Percentiles rank a stretch among this genome's conserved stretches.
Evolutionary conservation across 2,797 vertebrate species (phyloP).

Genomic region (Mallotus villosus): DNA sequence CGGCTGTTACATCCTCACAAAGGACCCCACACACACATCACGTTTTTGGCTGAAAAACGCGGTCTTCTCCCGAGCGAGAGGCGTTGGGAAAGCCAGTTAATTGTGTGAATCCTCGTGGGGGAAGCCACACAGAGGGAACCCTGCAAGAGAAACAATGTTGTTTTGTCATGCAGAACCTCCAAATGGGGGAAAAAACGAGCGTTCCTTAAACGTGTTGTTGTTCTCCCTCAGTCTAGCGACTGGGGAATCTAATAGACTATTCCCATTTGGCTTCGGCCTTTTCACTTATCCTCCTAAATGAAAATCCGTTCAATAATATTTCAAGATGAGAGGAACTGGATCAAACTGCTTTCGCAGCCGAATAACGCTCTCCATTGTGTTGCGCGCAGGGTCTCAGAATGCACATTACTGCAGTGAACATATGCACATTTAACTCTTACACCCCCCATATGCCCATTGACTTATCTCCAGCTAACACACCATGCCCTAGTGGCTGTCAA

Average conservation of each 20-base stretch:
- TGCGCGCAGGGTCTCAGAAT: background rate
- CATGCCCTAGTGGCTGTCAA: conserved; percentile 24
- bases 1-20: conserved; percentile 7
- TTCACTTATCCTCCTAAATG: background rate
- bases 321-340: background rate
- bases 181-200: background rate
- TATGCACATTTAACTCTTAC: background rate
- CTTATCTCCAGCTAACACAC: conserved; percentile 33
- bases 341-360: background rate
- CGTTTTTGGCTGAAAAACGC: conserved; percentile 40
- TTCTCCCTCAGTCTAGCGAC: background rate
- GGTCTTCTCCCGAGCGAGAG: conserved; percentile 1
- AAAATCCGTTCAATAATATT: background rate
- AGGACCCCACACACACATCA: conserved; percentile 19
- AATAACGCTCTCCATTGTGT: conserved; percentile 13
- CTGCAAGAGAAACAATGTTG: background rate
- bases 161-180: conserved; percentile 34
- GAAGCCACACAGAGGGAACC: background rate
- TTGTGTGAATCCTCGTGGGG: conserved; percentile 19
- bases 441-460: background rate
- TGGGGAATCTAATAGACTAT: conserved; percentile 11
- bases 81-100: conserved; percentile 13
- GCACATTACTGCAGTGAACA: background rate
- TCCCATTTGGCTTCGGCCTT: conserved; percentile 20
- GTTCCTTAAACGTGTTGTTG: background rate